These are phyloP conservation scores for Plestiodon gilberti DNA, from an alignment of 2,113 vertebrate species.

Conservation along the genomic window DNA sequence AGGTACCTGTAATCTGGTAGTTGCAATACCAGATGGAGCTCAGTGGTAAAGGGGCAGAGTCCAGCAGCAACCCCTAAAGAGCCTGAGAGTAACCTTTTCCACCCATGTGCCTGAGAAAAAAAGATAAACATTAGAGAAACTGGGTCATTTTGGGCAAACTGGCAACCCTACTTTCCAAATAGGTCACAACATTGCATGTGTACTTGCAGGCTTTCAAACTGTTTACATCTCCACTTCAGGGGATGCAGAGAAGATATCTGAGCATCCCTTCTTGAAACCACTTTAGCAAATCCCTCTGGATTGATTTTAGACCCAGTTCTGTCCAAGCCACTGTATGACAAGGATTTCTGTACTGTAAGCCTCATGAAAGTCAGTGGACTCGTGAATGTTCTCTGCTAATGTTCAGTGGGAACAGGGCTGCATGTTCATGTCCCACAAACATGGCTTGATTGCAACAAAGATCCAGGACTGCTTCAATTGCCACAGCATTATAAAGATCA, in stretches of 20 bases:
- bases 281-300: not conserved
- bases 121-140: too few relatives aligned
- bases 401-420: not conserved
- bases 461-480: not conserved
- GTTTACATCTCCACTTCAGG: not conserved
- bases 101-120: too few relatives aligned
- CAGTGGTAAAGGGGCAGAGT: too few relatives aligned
- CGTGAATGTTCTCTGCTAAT: not conserved
- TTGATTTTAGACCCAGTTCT: not conserved
- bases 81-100: too few relatives aligned
- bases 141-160: too few relatives aligned
- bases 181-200: not conserved
- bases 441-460: not conserved
- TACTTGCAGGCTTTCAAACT: not conserved
- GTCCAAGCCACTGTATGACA: too few relatives aligned
- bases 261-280: not conserved
- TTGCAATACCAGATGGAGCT: too few relatives aligned
- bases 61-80: too few relatives aligned
- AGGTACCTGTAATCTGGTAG: too few relatives aligned
- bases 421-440: slow-evolving; percentile 6
- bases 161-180: not conserved
- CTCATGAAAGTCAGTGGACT: not conserved
- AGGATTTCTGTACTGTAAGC: not conserved
- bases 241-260: not conserved
- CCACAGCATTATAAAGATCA: not conserved